Percentiles rank a stretch among this genome's conserved stretches.
Conservation (phyloP, 2,797 vertebrate species). For the Apogon hyalosoma region DNA sequence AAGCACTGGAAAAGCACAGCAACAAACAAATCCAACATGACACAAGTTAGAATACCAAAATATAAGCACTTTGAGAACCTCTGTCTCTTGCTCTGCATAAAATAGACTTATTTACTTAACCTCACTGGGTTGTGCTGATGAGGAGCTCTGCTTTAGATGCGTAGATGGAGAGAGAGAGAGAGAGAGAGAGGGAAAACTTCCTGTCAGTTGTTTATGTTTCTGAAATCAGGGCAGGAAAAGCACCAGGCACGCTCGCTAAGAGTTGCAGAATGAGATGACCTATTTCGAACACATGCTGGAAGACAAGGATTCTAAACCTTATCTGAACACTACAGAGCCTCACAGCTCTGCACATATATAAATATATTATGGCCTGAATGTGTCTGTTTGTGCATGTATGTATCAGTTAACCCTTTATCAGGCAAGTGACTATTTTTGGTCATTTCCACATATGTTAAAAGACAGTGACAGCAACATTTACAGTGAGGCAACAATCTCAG, state of each 20-base stretch:
- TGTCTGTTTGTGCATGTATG: not conserved
- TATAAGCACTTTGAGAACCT: constrained; percentile 39
- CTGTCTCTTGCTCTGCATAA: constrained; percentile 53
- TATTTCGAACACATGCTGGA: constrained; percentile 72
- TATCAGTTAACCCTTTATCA: too few relatives aligned
- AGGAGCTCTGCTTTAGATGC: constrained; percentile 55
- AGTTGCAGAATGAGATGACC: constrained; percentile 72
- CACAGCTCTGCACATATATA: constrained; percentile 7
- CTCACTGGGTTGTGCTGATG: constrained; percentile 66
- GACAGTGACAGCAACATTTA: too few relatives aligned
- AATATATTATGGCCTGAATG: constrained; percentile 8
- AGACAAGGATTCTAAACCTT: constrained; percentile 49
- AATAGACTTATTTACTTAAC: constrained; percentile 74
- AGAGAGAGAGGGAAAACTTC: constrained; percentile 37
- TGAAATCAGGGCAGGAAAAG: constrained; percentile 77
- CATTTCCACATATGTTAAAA: too few relatives aligned
- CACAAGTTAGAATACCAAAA: constrained; percentile 59
- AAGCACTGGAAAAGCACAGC: constrained; percentile 35
- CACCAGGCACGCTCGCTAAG: constrained; percentile 41
- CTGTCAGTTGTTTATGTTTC: constrained; percentile 77
- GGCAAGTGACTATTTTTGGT: too few relatives aligned
- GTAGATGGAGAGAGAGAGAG: constrained; percentile 23
- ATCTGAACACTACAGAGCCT: constrained; percentile 38
- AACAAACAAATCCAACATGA: constrained; percentile 61
- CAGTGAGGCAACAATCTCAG: too few relatives aligned